Percentiles rank a stretch among this genome's conserved stretches.
phyloP scores from a whole-genome alignment of 2,113 vertebrate species.

The Dasypus novemcinctus region DNA sequence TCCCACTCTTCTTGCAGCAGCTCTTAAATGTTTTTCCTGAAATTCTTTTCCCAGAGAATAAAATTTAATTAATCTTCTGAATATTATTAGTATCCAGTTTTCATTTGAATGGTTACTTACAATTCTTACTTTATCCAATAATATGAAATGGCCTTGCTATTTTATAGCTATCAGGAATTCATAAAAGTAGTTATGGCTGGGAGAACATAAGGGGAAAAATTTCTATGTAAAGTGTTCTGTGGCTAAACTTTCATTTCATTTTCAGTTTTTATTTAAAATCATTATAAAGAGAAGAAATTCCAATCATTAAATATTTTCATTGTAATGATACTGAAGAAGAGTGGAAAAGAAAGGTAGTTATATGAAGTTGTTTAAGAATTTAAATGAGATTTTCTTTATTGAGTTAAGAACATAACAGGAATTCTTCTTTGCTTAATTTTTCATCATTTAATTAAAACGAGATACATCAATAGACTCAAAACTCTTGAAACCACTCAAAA shows the following conservation, averaged over 20 bases:
- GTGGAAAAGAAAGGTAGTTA: not conserved
- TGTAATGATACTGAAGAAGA: not conserved
- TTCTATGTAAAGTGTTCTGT: not conserved
- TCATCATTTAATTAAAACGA: not conserved
- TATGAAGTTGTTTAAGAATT: not conserved
- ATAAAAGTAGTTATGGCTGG: not conserved
- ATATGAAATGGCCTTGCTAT: not conserved
- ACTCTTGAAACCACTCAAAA: not conserved
- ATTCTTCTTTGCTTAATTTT: not conserved
- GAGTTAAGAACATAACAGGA: not conserved
- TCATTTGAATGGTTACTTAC: not conserved
- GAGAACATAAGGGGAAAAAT: not conserved
- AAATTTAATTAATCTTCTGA: constrained; percentile 44
- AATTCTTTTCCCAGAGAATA: not conserved
- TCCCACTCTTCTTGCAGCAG: too few species aligned
- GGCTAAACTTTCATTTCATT: not conserved
- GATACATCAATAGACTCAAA: not conserved
- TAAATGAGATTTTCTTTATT: not conserved
- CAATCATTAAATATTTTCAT: not conserved
- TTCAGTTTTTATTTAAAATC: not conserved
- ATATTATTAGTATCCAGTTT: not conserved
- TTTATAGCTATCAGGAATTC: not conserved
- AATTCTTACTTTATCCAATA: not conserved
- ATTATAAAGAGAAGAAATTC: not conserved
- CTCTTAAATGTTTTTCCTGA: not conserved